These are phyloP conservation scores for Geococcyx californianus DNA, from an alignment of 2,113 vertebrate species.

Conservation along the genomic window DNA sequence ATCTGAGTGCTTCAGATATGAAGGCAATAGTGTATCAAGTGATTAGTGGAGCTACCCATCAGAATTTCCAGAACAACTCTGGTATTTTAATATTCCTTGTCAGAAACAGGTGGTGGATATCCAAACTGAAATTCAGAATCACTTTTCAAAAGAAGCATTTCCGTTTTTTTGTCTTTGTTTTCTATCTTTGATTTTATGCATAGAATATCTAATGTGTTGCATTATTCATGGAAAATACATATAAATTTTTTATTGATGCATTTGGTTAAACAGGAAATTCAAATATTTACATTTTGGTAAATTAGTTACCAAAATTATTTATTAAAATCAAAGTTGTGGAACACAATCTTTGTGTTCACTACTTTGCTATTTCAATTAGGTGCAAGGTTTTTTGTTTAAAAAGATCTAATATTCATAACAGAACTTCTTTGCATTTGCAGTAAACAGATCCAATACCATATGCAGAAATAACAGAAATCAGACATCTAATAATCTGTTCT, in stretches of 20 bases:
- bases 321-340: background rate
- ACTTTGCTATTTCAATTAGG: background rate
- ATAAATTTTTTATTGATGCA: background rate
- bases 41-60: background rate
- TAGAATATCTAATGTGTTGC: background rate
- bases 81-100: background rate
- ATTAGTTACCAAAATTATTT: too few relatives aligned
- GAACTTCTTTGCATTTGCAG: background rate
- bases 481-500: constrained; percentile 3
- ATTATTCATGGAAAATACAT: background rate
- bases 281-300: background rate
- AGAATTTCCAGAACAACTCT: background rate
- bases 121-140: background rate
- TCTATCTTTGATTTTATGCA: background rate
- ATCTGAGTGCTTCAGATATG: background rate
- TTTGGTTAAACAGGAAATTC: background rate
- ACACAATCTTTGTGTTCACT: background rate
- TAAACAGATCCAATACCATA: constrained; percentile 16
- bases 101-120: background rate
- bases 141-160: background rate
- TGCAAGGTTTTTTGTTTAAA: background rate
- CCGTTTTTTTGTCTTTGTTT: background rate
- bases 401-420: background rate
- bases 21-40: background rate
- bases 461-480: constrained; percentile 23